phyloP scores from a whole-genome alignment of 2,113 vertebrate species.

The Acrocephalus kingi region DNA sequence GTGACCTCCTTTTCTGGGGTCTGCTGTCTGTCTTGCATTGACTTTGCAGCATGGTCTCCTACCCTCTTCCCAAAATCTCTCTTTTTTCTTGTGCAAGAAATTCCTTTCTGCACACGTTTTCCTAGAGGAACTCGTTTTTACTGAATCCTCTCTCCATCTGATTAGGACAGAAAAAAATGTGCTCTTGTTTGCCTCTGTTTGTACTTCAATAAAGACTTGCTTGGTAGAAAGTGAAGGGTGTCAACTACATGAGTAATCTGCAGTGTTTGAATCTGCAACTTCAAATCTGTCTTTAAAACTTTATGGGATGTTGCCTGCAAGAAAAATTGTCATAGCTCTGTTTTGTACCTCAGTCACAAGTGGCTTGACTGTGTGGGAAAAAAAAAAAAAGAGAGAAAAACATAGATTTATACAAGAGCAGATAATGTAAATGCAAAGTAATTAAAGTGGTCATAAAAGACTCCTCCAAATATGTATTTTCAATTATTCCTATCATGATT shows the following conservation, averaged over 20 bases:
- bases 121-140: background rate
- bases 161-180: background rate
- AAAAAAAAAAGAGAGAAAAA: background rate
- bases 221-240: constrained; percentile 35
- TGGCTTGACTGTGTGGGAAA: background rate
- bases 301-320: constrained; percentile 24
- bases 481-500: background rate
- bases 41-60: background rate
- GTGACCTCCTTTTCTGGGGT: background rate
- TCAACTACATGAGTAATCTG: background rate
- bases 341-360: background rate
- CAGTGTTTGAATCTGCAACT: background rate
- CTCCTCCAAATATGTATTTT: background rate
- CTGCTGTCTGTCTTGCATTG: background rate
- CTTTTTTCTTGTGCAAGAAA: background rate
- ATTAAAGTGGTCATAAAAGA: background rate
- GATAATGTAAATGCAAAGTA: background rate
- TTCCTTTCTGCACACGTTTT: background rate
- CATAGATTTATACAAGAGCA: background rate
- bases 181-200: background rate
- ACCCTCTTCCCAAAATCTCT: background rate
- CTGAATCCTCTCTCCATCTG: background rate
- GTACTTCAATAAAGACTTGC: background rate
- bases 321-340: background rate
- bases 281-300: constrained; percentile 21